Evolutionary conservation across 2,888 invertebrate species (phyloP), one percentile per base, ranked within the genome.

Genomic region (Shargacucullia verbasci): DNA sequence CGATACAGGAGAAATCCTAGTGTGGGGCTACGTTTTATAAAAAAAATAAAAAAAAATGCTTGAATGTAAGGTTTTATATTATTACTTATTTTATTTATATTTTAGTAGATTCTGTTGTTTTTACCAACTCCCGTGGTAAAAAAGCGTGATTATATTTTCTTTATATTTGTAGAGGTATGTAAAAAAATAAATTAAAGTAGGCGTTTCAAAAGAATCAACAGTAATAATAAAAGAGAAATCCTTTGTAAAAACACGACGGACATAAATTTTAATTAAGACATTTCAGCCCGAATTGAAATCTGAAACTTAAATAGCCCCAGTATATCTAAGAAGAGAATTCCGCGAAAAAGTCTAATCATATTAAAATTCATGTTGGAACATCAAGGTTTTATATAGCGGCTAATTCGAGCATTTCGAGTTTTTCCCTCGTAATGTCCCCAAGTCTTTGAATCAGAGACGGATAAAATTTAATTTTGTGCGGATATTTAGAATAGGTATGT

Each of bases 291-390:
- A 44, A 54, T 45, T 27, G 34, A 55, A 41, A 60, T 49, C 37
- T 20, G 38, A 46, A 12, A 48, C 44, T 44, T 44, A 13, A 59
- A 45, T 38, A 31, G 13, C 2, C 27, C 47, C 20, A 38, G 53
- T 29, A 38, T 35, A 47, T 37, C 34, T 39, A 20, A 34, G 20
- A 25, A 45, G 46, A 53, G 45, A 34, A 34, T 52, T 56, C 11
- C 9, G 7, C 20, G 20, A 48, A 34, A 29, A 29, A 57, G 12
- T 37, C 37, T 41, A 45, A 50, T 61, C 33, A 34, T 61, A 47
- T 61, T 61, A 61, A 67, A 67, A 67, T 61, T 61, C 29, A 52
- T 45, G 50, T 47, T 40, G 29, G 12, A 39, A 12, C 45, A 54
- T 38, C 27, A 35, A 49, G 14, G 38, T 33, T 50, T 47, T 50